Evolutionary conservation across 2,797 vertebrate species (phyloP).

Genomic region (Malurus leucopterus): DNA sequence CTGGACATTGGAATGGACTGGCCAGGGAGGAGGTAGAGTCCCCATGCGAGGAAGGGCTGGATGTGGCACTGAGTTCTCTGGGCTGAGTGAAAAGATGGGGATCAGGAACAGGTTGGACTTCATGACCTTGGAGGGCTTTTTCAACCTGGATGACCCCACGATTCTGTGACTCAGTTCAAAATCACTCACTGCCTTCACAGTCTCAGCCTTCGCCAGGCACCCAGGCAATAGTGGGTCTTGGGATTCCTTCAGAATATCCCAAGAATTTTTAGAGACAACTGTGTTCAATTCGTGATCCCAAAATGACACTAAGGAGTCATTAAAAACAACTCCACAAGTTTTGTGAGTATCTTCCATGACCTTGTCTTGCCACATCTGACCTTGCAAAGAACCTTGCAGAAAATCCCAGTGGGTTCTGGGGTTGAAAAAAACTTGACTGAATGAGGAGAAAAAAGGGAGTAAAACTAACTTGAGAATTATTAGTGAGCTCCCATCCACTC

Average conservation of each 20-base stretch:
- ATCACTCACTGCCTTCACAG: not conserved
- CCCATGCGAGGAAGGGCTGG: not conserved
- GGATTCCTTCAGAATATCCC: not conserved
- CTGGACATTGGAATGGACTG: not conserved
- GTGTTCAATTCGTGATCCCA: not conserved
- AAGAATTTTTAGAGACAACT: not conserved
- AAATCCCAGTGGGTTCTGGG: not conserved
- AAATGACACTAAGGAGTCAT: not conserved
- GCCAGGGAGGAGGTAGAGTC: not conserved
- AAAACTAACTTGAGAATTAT: not conserved
- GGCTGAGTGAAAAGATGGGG: not conserved
- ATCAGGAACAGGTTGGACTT: not conserved
- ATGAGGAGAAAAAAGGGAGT: not conserved
- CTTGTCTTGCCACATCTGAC: not conserved
- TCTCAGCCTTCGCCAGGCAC: not conserved
- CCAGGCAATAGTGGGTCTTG: accelerated
- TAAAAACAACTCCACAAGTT: not conserved
- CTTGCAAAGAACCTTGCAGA: not conserved
- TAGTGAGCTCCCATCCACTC: not conserved
- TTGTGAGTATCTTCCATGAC: not conserved
- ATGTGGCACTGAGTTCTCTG: not conserved
- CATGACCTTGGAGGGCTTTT: not conserved
- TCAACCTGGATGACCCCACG: accelerated
- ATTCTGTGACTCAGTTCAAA: not conserved
- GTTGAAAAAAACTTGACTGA: not conserved